Evolutionary conservation across 1,140 invertebrate species (phyloP), one percentile per base, ranked within the genome.

Genomic region (Tribolium madens): DNA sequence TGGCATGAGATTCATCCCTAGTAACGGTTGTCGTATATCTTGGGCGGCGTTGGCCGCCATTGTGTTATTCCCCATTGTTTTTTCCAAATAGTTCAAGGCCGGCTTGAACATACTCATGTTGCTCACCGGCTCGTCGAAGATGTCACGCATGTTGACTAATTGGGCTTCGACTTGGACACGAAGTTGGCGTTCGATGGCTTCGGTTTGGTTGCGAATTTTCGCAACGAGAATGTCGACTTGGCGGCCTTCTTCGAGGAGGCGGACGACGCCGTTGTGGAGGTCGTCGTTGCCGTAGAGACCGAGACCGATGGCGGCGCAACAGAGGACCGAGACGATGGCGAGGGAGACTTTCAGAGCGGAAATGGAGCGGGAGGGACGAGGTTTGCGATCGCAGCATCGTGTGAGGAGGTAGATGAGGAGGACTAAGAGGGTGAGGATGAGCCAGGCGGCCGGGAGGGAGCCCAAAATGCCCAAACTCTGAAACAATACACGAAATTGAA

Each of bases 261-360:
- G 92, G 70, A 93, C 88, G 82, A 97, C 87, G 6, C 95, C 96
- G 85, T 95, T 96, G 88, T 98, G 96, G 26, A 96, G 91, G 85
- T 97, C 95, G 84, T 97, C 95, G 87, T 97, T 98, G 42, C 96
- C 97, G 88, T 97, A 98, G 17, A 98, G 91, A 57, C 96, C 95
- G 72, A 89, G 73, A 46, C 91, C 93, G 57, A 93, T 92, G 3
- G 92, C 92, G 53, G 91, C 92, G 82, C 94, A 95, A 81, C 94
- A 95, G 47, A 96, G 88, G 26, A 97, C 90, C 12, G 95, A 95
- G 46, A 97, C 91, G 73, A 96, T 90, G 79, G 93, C 94, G 13
- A 97, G 88, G 1, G 94, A 89, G 82, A 90, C 94, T 89, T 96
- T 96, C 57, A 96, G 87, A 81, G 95, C 93, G 70, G 93, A 92